A percentile compares a stretch with the other conserved stretches of the same genome.
Evolutionary conservation across 1,140 invertebrate genomes (phyloP).

Genomic region (Leguminivora glycinivorella): DNA sequence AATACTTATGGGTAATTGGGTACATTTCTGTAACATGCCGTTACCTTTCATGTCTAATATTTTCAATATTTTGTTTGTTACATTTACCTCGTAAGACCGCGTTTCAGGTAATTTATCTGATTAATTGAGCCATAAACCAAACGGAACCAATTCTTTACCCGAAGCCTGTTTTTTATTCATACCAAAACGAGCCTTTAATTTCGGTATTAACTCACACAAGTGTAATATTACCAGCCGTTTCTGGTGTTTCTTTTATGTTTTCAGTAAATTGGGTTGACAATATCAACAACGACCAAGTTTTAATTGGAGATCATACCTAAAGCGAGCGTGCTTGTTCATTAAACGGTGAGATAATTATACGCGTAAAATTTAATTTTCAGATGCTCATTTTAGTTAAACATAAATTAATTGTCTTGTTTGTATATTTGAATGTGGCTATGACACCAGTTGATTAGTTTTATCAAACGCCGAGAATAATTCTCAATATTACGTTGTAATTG

Average conservation of each 20-base stretch:
- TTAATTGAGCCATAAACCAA: constrained; percentile 12
- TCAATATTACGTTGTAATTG: too few species aligned
- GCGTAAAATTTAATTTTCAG: constrained; percentile 19
- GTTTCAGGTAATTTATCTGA: too few species aligned
- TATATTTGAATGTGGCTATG: neutral
- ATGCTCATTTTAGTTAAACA: constrained; percentile 8
- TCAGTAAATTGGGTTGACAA: neutral
- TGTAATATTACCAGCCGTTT: neutral
- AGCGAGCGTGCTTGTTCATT: constrained; percentile 21
- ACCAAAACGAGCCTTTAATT: constrained; percentile 21
- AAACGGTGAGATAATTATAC: constrained; percentile 24
- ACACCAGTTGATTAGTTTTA: neutral
- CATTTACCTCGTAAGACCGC: too few species aligned
- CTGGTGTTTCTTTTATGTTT: neutral
- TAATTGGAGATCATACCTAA: constrained; percentile 28
- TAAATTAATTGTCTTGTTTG: constrained; percentile 19
- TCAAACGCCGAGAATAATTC: neutral
- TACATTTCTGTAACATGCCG: too few species aligned
- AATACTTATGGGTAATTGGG: too few species aligned
- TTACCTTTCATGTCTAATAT: too few species aligned
- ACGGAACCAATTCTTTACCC: neutral
- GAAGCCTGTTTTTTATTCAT: neutral
- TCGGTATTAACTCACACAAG: neutral
- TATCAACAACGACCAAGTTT: constrained; percentile 15
- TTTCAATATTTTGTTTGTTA: too few species aligned